Evolutionary conservation across 2,797 vertebrate species (phyloP).

Genomic region (Mormyrus proboscirostris): DNA sequence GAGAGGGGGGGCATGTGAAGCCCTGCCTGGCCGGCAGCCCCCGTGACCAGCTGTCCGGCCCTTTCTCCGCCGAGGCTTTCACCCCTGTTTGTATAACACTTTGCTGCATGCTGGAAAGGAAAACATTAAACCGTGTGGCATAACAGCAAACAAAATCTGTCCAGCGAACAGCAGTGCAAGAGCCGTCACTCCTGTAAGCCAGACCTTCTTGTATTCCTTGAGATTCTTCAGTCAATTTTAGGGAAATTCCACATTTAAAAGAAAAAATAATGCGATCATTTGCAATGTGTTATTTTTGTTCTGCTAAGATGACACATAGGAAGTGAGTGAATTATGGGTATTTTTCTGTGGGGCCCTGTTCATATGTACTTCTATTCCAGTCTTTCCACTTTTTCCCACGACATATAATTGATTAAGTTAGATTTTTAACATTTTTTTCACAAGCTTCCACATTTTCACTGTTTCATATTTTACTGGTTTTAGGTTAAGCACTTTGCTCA

Average conservation of each 20-base stretch:
- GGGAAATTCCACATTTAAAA: not conserved
- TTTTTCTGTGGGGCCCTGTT: not conserved
- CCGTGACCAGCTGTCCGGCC: conserved; percentile 21
- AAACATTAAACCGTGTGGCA: conserved; percentile 15
- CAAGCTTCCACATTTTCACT: not conserved
- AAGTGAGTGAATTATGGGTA: not conserved
- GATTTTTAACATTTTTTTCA: not conserved
- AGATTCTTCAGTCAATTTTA: not conserved
- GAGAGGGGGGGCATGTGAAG: not conserved
- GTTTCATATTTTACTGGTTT: not conserved
- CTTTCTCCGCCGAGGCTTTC: not conserved
- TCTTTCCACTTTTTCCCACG: not conserved
- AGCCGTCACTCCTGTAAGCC: not conserved
- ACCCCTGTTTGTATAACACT: conserved; percentile 23
- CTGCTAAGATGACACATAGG: not conserved
- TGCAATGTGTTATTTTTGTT: not conserved
- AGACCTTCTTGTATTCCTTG: not conserved
- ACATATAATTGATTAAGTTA: not conserved
- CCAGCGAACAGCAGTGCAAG: no score
- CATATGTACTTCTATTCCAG: not conserved
- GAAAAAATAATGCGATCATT: not conserved
- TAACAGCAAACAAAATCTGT: not conserved
- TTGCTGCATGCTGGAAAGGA: conserved; percentile 18
- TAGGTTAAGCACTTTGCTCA: not conserved
- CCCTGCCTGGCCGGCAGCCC: not conserved